Evolutionary conservation across 2,888 invertebrate species (phyloP), one percentile per base, ranked within the genome.

Genomic region (Leptinotarsa peninsularis): DNA sequence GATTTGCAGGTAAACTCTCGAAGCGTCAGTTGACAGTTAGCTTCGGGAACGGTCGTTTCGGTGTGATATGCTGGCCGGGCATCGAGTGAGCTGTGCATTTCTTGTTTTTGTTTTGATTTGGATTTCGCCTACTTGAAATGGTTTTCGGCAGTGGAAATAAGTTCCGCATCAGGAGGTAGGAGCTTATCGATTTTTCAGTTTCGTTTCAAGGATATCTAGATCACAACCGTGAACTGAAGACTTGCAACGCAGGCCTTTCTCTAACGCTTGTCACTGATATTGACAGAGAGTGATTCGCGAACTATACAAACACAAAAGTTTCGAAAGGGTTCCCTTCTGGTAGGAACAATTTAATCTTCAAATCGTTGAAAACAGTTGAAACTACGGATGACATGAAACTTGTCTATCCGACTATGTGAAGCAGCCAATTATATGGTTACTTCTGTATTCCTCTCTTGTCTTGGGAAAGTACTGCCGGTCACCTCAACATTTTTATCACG

Each of bases 131-230:
- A 77, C 79, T 79, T 82, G 75, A 77, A 72, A 88, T 88, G 88
- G 88, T 88, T 76, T 88, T 88, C 78, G 88, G 88, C 72, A 88
- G 87, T 81, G 88, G 89, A 80, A 90, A 90, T 84, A 91, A 90
- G 83, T 91, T 91, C 85, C 87, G 90, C 72, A 90, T 91, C 80
- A 88, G 90, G 86, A 90, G 91, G 91, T 91, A 89, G 69, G 69
- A 52, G 58, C 15, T 21, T 58, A 58, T 58, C 23, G 54, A 58
- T 71, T 71, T 49, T 54, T 15, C 23, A 21, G 58, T 14, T 71
- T 60, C 15, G 43, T 63, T 63, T 63, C 63, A 43, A 63, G 43
- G 63, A 43, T 27, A 63, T 33, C 63, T 63, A 17, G 63, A 63
- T 33, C 17, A n/a, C 17, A 23, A 23, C 23, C 58, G 23, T 15